These are phyloP conservation scores for Coregonus sp. DNA, from an alignment of 2,797 vertebrate species.

Conservation along the genomic window DNA sequence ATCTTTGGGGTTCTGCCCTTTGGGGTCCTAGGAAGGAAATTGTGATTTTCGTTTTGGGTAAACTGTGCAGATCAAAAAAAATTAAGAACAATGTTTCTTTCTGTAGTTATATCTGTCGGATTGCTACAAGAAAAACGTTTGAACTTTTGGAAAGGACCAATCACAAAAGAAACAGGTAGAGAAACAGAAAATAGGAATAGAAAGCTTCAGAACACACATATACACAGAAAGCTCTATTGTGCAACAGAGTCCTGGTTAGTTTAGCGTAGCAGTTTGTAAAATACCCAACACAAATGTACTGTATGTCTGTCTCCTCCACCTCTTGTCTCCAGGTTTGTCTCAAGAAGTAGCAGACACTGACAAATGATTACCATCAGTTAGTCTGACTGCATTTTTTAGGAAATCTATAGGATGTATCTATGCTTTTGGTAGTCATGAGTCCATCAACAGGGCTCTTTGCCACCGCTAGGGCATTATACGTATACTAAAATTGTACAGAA, in stretches of 20 bases:
- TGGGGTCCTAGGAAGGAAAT: background rate
- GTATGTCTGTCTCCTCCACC: background rate
- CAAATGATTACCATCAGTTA: background rate
- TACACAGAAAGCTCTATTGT: constrained; percentile 58
- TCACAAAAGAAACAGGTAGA: constrained; percentile 4
- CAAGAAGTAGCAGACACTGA: background rate
- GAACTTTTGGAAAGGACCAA: constrained; percentile 1
- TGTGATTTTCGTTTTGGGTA: background rate
- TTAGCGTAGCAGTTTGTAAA: constrained; percentile 58
- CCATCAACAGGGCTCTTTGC: background rate
- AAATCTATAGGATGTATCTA: background rate
- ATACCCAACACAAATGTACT: background rate
- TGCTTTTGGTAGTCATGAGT: background rate
- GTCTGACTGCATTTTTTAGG: background rate
- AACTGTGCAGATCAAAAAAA: background rate
- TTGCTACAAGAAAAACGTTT: background rate
- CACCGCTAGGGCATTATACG: background rate
- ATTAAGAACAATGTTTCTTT: background rate
- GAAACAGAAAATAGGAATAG: constrained; percentile 52
- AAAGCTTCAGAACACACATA: constrained; percentile 55
- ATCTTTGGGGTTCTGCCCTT: background rate
- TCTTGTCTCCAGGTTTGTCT: background rate
- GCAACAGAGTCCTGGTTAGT: constrained; percentile 49
- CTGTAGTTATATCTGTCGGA: background rate
- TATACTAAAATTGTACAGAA: background rate